phyloP scores from a whole-genome alignment of 2,797 vertebrate species.

The Glossophaga mutica region DNA sequence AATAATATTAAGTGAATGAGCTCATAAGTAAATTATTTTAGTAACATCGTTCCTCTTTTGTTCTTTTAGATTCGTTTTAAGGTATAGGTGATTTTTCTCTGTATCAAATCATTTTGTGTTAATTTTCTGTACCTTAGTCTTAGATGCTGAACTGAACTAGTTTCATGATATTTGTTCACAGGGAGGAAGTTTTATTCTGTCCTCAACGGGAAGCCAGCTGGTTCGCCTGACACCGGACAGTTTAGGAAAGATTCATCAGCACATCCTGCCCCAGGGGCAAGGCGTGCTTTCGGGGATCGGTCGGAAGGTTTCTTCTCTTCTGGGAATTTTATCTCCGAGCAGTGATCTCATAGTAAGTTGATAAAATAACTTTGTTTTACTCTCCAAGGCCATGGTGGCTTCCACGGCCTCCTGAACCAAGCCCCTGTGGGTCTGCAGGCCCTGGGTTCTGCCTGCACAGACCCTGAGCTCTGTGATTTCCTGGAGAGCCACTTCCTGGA shows the following conservation, averaged over 20 bases:
- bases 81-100: not conserved
- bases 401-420: not conserved
- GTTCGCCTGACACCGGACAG: conserved; percentile 85
- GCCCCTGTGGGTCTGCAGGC: not conserved
- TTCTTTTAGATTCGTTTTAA: conserved; percentile 14
- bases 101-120: not conserved
- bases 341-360: conserved; percentile 87
- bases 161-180: conserved; percentile 70
- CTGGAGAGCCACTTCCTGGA: not conserved
- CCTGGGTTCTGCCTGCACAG: not conserved
- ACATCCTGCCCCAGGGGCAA: conserved; percentile 90
- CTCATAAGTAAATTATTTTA: not conserved
- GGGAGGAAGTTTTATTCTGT: conserved; percentile 92
- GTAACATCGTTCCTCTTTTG: not conserved
- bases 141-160: not conserved
- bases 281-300: conserved; percentile 96
- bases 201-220: conserved; percentile 87
- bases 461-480: not conserved
- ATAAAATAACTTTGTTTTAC: not conserved
- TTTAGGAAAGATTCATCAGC: conserved; percentile 88
- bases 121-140: not conserved
- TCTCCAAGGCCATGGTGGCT: too few species aligned
- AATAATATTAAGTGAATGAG: not conserved
- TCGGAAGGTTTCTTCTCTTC: conserved; percentile 92
- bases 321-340: conserved; percentile 92